Evolutionary conservation across 1,140 invertebrate genomes (phyloP).

Genomic region (Periplaneta americana): DNA sequence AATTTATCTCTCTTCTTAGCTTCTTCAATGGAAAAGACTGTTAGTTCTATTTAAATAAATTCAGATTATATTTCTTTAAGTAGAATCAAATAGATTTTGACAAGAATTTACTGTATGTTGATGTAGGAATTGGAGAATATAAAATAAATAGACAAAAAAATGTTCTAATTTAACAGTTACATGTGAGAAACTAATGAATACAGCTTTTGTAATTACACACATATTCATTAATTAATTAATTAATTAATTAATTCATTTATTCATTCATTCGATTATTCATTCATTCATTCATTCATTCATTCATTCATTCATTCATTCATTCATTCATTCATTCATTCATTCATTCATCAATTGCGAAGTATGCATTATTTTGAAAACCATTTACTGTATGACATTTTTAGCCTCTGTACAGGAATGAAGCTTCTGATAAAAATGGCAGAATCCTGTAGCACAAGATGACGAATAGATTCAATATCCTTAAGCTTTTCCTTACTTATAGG

Average conservation of each 20-base stretch:
- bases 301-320: too few species aligned
- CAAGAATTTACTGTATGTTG: background rate
- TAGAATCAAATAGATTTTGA: background rate
- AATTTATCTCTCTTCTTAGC: background rate
- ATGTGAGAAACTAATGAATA: background rate
- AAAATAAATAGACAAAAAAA: background rate
- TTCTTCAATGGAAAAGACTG: background rate
- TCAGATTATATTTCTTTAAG: background rate
- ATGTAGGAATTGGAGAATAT: background rate
- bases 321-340: background rate
- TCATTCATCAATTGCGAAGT: background rate
- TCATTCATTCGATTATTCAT: too few species aligned
- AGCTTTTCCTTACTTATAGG: background rate
- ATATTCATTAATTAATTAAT: too few species aligned
- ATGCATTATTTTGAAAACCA: background rate
- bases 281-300: too few species aligned
- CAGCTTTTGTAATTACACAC: background rate
- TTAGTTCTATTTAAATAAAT: background rate
- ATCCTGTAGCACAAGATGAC: background rate
- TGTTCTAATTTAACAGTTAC: background rate
- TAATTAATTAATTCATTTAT: too few species aligned
- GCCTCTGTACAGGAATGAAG: background rate
- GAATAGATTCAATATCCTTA: background rate
- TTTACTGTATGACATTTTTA: background rate
- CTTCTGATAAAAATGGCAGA: background rate